These are phyloP conservation scores for Heptranchias perlo DNA, from an alignment of 2,113 vertebrate genomes.

Conservation along the genomic window DNA sequence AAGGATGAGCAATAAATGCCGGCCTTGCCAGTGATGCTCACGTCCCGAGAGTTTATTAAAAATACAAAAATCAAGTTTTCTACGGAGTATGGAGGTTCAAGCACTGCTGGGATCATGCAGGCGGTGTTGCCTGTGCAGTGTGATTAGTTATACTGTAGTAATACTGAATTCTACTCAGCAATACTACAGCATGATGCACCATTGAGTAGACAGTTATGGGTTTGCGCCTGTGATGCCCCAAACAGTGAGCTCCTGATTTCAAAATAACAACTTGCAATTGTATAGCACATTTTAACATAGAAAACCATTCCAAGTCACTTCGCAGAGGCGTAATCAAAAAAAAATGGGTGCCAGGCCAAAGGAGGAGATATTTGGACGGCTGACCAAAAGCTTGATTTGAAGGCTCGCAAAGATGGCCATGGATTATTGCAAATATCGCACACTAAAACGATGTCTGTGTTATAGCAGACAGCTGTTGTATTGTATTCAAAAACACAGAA, in stretches of 20 bases:
- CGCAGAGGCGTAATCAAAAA: background rate
- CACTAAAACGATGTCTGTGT: background rate
- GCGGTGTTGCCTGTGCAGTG: no score
- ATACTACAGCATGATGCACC: no score
- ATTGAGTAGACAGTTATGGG: no score
- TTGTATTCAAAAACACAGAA: background rate
- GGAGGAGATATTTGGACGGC: background rate
- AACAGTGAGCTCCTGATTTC: background rate
- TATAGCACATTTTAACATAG: background rate
- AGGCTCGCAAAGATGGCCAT: background rate
- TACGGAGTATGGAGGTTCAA: no score
- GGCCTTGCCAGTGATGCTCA: no score
- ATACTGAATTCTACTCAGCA: no score
- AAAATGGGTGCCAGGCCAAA: background rate
- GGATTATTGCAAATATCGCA: background rate
- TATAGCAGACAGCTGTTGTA: background rate
- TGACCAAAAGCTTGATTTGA: background rate
- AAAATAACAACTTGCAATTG: background rate
- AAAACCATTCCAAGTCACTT: background rate
- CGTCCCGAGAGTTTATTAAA: no score
- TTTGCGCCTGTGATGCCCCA: background rate
- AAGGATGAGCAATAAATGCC: no score
- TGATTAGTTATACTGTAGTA: no score
- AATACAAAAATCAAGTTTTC: no score
- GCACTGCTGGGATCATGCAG: no score